A percentile compares a stretch with the other conserved stretches of the same genome.
phyloP scores from a whole-genome alignment of 2,113 vertebrate genomes.

The Uria aalge region DNA sequence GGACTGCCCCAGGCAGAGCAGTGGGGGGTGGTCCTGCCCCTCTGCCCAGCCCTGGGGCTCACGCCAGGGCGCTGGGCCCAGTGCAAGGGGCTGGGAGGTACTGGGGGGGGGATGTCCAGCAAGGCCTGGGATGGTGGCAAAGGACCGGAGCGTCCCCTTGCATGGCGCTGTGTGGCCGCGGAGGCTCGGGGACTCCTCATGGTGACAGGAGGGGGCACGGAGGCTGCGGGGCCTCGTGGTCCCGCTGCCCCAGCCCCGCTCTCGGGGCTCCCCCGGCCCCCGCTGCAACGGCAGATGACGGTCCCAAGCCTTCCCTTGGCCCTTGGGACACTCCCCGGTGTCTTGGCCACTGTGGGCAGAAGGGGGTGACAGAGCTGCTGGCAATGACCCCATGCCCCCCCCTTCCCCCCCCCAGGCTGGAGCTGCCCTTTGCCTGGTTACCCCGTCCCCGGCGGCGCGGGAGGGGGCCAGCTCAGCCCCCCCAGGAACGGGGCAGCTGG shows the following conservation, averaged over 20 bases:
- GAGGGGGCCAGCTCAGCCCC: rapidly evolving
- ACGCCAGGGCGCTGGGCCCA: not conserved
- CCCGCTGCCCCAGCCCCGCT: not conserved
- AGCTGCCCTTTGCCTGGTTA: not conserved
- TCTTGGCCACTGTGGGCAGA: not conserved
- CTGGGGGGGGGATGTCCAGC: not conserved
- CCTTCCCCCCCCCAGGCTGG: not conserved
- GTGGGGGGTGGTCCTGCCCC: not conserved
- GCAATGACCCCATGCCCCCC: not conserved
- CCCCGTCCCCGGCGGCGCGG: rapidly evolving
- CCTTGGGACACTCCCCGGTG: not conserved
- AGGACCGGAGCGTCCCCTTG: not conserved
- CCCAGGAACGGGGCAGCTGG: rapidly evolving
- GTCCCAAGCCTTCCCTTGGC: not conserved
- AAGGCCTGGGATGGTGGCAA: rapidly evolving
- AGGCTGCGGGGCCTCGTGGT: not conserved
- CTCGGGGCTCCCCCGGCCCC: too few relatives aligned
- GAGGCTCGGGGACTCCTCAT: not conserved
- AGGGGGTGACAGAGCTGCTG: not conserved
- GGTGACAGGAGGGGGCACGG: not conserved
- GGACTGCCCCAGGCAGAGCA: not conserved
- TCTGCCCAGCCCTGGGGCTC: not conserved
- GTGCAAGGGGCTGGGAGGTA: not conserved
- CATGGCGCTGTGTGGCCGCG: rapidly evolving
- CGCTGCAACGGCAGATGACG: not conserved